Base-by-base conservation (phyloP, 2,888 invertebrate genomes). In the Theristus sp. region DNA sequence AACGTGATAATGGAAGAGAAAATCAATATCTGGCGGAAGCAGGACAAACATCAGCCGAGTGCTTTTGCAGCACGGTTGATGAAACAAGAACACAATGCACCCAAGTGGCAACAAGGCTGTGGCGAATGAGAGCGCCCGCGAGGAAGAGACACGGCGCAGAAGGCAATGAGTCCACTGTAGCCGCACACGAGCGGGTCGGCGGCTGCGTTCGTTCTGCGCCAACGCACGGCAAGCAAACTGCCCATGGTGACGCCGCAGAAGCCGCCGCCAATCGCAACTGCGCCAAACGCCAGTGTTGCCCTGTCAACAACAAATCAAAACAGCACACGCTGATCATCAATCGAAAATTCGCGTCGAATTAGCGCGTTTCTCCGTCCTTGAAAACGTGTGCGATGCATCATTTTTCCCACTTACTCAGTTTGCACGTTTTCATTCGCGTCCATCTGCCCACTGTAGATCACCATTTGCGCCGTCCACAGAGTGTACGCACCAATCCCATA, bases 401-500 rank as follows among this genome's bases (percentile, higher is more conserved):
- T 38, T 38, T 38, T 38, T 38, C 38, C 10, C 6, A 17, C 17
- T 38, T 38, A 17, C 17, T 38, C 38, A 38, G 38, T 38, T 38
- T 38, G 38, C 17, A 38, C 6, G 6, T 38, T 38, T 38, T 17
- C 17, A 17, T 10, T 17, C n/a, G 20, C 49, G 3, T 49, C n/a
- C 24, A 49, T 49, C 49, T 20, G 49, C 24, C n/a, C n/a, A 49
- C 49, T 24, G 24, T 49, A 10, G 3, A 49, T 49, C 13, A 24
- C 13, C n/a, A n/a, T 24, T n/a, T 3, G 6, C 49, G 94, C 93
- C 1, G 90, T 93, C 90, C 91, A 96, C 85, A 90, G 90, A 0
- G 93, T 84, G 53, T 96, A 78, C 0, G 96, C 89, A 59, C 96
- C 96, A n/a, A 93, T 85, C 30, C 93, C 91, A 76, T 94, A 96